These are phyloP conservation scores for Archips crataeganus DNA, from an alignment of 2,888 invertebrate species.

Conservation along the genomic window DNA sequence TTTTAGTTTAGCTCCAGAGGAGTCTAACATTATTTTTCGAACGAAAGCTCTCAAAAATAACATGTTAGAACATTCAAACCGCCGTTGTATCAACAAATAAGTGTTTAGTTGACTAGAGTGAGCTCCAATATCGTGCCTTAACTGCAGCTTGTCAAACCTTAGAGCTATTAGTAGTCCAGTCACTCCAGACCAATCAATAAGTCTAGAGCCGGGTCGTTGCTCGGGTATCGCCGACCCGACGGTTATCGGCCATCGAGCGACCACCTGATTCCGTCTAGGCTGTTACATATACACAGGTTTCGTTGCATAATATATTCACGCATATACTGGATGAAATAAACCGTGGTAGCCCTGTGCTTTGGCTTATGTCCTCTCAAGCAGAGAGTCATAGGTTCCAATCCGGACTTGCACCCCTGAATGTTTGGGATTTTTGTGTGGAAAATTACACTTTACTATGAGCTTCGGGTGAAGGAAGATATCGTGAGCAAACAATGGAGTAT, in stretches of 20 bases:
- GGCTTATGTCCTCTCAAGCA: no score
- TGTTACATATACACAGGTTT: background rate
- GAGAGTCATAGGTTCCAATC: no score
- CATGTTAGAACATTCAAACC: background rate
- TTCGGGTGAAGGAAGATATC: no score
- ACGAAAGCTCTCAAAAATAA: no score
- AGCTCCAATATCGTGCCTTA: background rate
- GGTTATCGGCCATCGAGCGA: slow-evolving; percentile 67
- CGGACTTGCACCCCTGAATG: no score
- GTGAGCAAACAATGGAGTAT: no score
- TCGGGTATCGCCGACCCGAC: slow-evolving; percentile 61
- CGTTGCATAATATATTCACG: background rate
- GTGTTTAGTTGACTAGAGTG: background rate
- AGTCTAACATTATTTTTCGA: no score
- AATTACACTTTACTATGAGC: no score
- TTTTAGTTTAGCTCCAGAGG: no score
- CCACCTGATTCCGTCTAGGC: slow-evolving; percentile 52
- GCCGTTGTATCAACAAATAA: background rate
- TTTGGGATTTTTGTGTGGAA: no score
- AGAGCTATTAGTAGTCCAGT: background rate
- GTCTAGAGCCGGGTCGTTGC: slow-evolving; percentile 66
- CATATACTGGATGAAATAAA: background rate
- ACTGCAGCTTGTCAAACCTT: background rate
- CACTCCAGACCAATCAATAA: slow-evolving; percentile 36
- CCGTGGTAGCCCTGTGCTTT: no score